These are phyloP conservation scores for Phocoena phocoena DNA, from an alignment of 2,113 vertebrate species.

Conservation along the genomic window DNA sequence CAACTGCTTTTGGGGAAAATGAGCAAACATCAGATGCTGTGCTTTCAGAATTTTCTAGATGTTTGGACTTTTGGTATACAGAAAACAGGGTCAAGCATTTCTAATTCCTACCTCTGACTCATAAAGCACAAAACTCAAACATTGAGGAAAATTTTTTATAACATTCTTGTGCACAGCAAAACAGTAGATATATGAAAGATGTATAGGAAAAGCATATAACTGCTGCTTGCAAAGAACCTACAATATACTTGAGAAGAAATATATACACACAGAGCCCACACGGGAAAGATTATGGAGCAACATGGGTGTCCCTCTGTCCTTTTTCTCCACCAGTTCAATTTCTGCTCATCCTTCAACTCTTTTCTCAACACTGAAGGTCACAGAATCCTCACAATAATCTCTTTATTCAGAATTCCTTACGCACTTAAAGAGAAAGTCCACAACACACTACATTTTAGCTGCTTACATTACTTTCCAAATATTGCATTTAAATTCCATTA, in stretches of 20 bases:
- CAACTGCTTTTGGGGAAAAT: background rate
- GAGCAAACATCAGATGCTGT: background rate
- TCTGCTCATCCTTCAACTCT: background rate
- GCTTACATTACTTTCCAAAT: background rate
- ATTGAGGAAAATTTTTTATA: background rate
- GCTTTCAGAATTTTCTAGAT: background rate
- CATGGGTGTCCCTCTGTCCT: background rate
- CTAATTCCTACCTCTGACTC: background rate
- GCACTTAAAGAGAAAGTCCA: background rate
- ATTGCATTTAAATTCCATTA: background rate
- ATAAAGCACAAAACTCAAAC: background rate
- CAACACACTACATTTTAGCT: background rate
- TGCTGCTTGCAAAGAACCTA: background rate
- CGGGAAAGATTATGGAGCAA: background rate
- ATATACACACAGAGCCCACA: no score
- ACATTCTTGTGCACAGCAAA: background rate
- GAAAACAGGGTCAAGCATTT: background rate
- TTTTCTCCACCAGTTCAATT: background rate
- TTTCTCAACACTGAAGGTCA: background rate
- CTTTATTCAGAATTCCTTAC: background rate
- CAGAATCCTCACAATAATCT: background rate
- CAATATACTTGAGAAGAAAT: background rate
- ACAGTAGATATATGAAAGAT: background rate
- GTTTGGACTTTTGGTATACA: background rate
- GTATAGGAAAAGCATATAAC: background rate